phyloP scores from a whole-genome alignment of 92 coral and sea anemone species.

The Umimayanthus chanpuru region DNA sequence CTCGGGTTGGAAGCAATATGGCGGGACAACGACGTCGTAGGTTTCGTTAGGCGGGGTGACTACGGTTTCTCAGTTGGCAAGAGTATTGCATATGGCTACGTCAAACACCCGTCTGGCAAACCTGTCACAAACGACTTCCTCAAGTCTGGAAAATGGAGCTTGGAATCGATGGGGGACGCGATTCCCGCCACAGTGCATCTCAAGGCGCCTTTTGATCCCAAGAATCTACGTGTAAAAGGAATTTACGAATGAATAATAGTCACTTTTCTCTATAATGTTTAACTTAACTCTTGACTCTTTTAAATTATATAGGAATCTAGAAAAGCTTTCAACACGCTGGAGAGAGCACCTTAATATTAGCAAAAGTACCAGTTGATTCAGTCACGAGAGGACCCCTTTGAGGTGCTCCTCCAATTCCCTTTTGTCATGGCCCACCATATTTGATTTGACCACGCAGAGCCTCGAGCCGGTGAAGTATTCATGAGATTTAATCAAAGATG shows the following conservation, averaged over 20 bases:
- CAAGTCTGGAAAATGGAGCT: constrained; percentile 74
- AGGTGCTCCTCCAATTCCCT: too few relatives aligned
- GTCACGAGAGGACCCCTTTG: too few relatives aligned
- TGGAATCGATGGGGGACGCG: constrained; percentile 90
- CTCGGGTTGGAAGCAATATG: constrained; percentile 94
- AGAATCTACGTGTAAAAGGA: constrained; percentile 90
- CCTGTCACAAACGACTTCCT: constrained; percentile 74
- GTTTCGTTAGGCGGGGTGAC: constrained; percentile 95
- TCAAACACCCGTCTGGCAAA: constrained; percentile 76
- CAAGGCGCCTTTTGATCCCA: constrained; percentile 91
- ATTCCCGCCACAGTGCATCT: constrained; percentile 80
- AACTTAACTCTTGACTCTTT: too few relatives aligned
- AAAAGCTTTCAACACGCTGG: too few relatives aligned
- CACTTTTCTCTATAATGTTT: background rate
- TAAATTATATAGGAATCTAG: too few relatives aligned
- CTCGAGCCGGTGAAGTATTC: too few relatives aligned
- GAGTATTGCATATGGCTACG: constrained; percentile 89
- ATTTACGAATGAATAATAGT: constrained; percentile 49
- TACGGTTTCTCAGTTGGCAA: constrained; percentile 85
- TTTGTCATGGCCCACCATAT: too few relatives aligned
- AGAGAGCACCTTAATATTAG: too few relatives aligned
- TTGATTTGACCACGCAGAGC: too few relatives aligned
- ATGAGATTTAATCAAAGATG: too few relatives aligned
- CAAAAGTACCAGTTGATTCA: too few relatives aligned
- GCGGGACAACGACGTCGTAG: constrained; percentile 82